Evolutionary conservation across 2,113 vertebrate species (phyloP).

Genomic region (Protobothrops flavoviridis): DNA sequence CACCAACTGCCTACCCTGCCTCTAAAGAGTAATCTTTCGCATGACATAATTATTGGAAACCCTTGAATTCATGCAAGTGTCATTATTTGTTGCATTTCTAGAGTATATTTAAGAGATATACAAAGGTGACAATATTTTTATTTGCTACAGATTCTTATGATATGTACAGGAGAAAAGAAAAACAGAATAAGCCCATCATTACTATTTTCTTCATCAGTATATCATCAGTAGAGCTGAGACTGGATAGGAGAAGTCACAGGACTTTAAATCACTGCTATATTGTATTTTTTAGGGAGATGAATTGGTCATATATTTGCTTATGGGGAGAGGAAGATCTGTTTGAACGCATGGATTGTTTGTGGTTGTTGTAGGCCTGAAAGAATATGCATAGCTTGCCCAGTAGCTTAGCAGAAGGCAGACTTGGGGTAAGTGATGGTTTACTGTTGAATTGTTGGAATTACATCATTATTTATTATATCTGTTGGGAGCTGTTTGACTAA

Average conservation of each 20-base stretch:
- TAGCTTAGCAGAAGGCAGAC: slow-evolving; percentile 44
- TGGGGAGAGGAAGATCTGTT: background rate
- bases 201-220: background rate
- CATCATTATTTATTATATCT: slow-evolving; percentile 40
- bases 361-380: background rate
- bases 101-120: background rate
- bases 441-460: slow-evolving; percentile 35
- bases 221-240: background rate
- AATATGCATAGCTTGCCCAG: slow-evolving; percentile 31
- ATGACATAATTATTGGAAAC: background rate
- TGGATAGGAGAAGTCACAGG: background rate
- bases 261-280: background rate
- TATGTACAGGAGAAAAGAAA: background rate
- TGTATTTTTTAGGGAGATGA: background rate
- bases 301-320: background rate
- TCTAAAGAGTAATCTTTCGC: background rate
- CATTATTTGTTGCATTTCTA: background rate
- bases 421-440: slow-evolving; percentile 32
- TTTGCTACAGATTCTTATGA: background rate
- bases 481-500: slow-evolving; percentile 32
- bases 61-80: background rate
- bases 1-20: background rate
- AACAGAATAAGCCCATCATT: background rate
- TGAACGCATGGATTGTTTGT: background rate
- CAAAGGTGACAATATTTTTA: background rate